phyloP scores from a whole-genome alignment of 2,113 vertebrate genomes.

The Ciconia boyciana region DNA sequence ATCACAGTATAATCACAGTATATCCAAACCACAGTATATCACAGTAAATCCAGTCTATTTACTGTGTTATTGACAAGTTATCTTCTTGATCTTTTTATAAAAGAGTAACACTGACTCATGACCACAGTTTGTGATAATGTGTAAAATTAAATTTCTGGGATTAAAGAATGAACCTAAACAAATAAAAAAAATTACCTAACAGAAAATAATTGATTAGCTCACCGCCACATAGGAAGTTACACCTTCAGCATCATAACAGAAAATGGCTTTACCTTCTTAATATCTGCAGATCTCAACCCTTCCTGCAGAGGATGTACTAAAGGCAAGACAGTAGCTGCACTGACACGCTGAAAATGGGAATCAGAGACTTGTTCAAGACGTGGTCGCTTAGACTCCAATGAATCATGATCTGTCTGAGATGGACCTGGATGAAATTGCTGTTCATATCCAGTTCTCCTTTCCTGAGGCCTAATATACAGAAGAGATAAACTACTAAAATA shows the following conservation, averaged over 20 bases:
- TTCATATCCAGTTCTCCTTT: conserved; percentile 93
- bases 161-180: background rate
- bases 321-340: conserved; percentile 78
- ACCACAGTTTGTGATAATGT: background rate
- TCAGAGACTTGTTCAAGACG: conserved; percentile 90
- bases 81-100: background rate
- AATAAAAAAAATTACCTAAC: background rate
- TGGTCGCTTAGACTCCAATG: conserved; percentile 88
- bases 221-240: background rate
- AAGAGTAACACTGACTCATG: background rate
- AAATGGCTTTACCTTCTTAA: conserved; percentile 86
- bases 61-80: background rate
- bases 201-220: background rate
- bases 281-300: conserved; percentile 84
- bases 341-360: conserved; percentile 84
- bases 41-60: background rate
- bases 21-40: no score
- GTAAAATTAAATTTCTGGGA: background rate
- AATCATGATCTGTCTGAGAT: conserved; percentile 85
- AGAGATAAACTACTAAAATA: background rate
- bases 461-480: conserved; percentile 83
- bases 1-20: no score
- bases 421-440: conserved; percentile 85
- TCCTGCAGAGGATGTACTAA: conserved; percentile 87
- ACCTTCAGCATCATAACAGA: background rate